Base-by-base conservation (phyloP, 2,797 vertebrate genomes). In the Orientallactaga sibirica region DNA sequence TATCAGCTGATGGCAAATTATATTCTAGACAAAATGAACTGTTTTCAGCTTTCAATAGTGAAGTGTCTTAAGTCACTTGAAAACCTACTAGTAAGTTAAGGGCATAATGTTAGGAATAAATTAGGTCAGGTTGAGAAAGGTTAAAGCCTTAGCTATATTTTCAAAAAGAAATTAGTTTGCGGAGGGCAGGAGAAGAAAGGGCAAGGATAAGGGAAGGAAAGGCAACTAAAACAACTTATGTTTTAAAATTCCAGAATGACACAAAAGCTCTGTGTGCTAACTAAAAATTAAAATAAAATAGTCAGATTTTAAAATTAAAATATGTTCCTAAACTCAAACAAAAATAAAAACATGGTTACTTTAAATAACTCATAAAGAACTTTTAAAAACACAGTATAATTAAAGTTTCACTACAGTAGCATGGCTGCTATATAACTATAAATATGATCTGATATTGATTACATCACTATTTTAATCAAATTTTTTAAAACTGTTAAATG, bases 21-120 rank as follows among this genome's bases (percentile, higher is more conserved):
- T 76, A 91, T 73, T 94, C 66, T 93, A 68, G 88, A 93, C 14
- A 92, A 94, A 93, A 91, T 85, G n/a, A 89, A 91, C 62, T 70
- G 90, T 86, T 90, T 95, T 88, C 52, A 77, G n/a, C 73, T 93
- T 87, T 91, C 48, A 95, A 71, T 73, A 73, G 37, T 92, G 20
- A 97, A 94, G 25, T 77, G 58, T 74, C 41, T 9, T 78, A 86
- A 82, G 68, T 88, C 52, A 92, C 55, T 74, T 67, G 43, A 74
- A 78, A 88, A 85, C 14, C 6, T 62, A 79, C 29, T 66, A 75
- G 7, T 71, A 66, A 96, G n/a, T 68, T 70, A 90, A 73, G 27
- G 15, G 37, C 55, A 86, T 64, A n/a, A 83, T 87, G 55, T 61
- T 77, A 83, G 80, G 19, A 89, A 79, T 52, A 92, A 29, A 91